Evolutionary conservation across 2,113 vertebrate genomes (phyloP).

Genomic region (Opisthocomus hoazin): DNA sequence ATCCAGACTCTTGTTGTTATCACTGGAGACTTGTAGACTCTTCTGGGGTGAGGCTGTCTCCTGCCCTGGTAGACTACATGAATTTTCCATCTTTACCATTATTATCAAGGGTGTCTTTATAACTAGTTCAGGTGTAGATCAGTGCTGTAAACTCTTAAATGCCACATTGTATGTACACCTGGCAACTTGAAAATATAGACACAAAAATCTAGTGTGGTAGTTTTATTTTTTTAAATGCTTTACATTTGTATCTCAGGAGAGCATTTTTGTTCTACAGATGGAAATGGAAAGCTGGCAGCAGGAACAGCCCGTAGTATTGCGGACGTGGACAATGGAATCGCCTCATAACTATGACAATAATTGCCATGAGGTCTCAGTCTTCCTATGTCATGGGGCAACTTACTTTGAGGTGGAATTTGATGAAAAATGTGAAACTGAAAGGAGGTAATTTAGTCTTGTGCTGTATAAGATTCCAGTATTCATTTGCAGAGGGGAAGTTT

Average conservation of each 20-base stretch:
- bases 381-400: slow-evolving; percentile 89
- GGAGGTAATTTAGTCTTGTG: slow-evolving; percentile 75
- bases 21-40: not conserved
- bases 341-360: slow-evolving; percentile 96
- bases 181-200: not conserved
- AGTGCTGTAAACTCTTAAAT: not conserved
- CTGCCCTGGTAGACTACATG: not conserved
- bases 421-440: slow-evolving; percentile 94
- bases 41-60: not conserved
- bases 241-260: not conserved
- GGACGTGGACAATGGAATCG: slow-evolving; percentile 91
- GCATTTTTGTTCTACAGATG: slow-evolving; percentile 60
- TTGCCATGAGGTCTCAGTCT: slow-evolving; percentile 89
- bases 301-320: slow-evolving; percentile 88
- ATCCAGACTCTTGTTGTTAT: not conserved
- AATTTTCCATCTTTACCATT: not conserved
- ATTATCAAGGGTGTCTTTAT: not conserved
- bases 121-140: not conserved
- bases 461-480: not conserved
- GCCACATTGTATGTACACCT: not conserved
- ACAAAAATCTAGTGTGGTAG: not conserved
- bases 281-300: slow-evolving; percentile 88
- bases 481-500: not conserved
- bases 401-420: slow-evolving; percentile 97
- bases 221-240: not conserved